A percentile compares a stretch with the other conserved stretches of the same genome.
Evolutionary conservation across 2,888 invertebrate species (phyloP).

Genomic region (Brenthis ino): DNA sequence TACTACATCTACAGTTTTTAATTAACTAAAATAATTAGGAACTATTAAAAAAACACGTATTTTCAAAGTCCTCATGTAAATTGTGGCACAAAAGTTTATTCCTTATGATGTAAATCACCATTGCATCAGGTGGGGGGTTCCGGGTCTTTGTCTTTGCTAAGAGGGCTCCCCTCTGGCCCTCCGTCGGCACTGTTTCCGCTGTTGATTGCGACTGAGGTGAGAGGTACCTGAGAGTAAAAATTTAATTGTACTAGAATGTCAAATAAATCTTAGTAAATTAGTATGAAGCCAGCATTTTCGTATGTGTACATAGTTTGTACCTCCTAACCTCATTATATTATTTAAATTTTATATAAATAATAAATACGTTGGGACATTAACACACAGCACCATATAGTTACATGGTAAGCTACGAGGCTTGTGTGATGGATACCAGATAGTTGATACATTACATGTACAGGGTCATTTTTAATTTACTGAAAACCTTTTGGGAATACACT

Average conservation of each 20-base stretch:
- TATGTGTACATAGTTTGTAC: too few species aligned
- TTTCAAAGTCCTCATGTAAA: not conserved
- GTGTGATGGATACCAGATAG: too few species aligned
- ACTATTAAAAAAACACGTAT: not conserved
- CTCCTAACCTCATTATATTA: too few species aligned
- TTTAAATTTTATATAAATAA: too few species aligned
- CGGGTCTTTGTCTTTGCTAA: constrained; percentile 57
- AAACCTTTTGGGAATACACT: too few species aligned
- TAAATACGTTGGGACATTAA: too few species aligned
- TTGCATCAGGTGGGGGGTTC: constrained; percentile 64
- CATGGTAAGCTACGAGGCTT: too few species aligned
- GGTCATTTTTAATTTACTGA: too few species aligned
- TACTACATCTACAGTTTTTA: not conserved
- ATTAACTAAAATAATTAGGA: not conserved
- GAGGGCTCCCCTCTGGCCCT: constrained; percentile 62
- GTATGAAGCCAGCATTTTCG: too few species aligned
- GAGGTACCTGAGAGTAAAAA: constrained; percentile 59
- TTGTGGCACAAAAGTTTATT: constrained; percentile 3
- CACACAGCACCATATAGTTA: too few species aligned
- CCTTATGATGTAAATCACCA: not conserved
- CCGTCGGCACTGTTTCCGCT: constrained; percentile 67
- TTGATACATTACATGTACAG: too few species aligned
- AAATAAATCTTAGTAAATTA: too few species aligned
- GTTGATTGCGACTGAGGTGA: constrained; percentile 70
- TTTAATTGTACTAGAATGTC: not conserved